These are phyloP conservation scores for Platycnemis pennipes DNA, from an alignment of 2,888 invertebrate species.

Conservation along the genomic window DNA sequence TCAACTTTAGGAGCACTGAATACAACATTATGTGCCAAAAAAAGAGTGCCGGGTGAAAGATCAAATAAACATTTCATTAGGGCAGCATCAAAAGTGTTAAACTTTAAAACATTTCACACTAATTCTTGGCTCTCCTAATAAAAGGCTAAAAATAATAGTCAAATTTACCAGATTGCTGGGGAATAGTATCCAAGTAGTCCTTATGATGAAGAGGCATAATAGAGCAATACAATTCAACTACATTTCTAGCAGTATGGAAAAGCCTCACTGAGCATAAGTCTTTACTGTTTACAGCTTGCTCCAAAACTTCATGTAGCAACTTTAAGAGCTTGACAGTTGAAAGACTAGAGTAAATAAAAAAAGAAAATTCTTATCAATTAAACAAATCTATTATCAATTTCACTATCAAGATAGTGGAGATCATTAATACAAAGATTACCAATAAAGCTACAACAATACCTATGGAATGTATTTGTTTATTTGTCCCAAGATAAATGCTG, in stretches of 20 bases:
- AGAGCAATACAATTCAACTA: constrained; percentile 89
- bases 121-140: too few species aligned
- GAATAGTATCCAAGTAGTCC: constrained; percentile 89
- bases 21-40: too few species aligned
- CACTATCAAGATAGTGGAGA: too few species aligned
- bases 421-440: background rate
- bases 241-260: constrained; percentile 85
- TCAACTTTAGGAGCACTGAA: too few species aligned
- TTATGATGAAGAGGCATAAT: constrained; percentile 91
- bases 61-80: too few species aligned
- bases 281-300: constrained; percentile 84
- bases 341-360: constrained; percentile 78
- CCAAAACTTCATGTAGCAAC: constrained; percentile 84
- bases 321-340: constrained; percentile 84
- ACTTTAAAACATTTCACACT: too few species aligned
- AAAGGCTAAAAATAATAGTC: background rate
- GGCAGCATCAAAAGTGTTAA: too few species aligned
- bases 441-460: background rate
- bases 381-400: background rate
- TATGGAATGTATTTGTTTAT: background rate
- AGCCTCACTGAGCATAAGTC: constrained; percentile 83
- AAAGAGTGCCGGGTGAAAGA: too few species aligned
- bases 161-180: constrained; percentile 90
- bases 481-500: too few species aligned
- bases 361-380: background rate